Percentiles rank a stretch among this genome's conserved stretches.
These are phyloP conservation scores for Holothuria leucospilota DNA, from an alignment of 53 echinoderm and acorn worm genomes.

Conservation along the genomic window DNA sequence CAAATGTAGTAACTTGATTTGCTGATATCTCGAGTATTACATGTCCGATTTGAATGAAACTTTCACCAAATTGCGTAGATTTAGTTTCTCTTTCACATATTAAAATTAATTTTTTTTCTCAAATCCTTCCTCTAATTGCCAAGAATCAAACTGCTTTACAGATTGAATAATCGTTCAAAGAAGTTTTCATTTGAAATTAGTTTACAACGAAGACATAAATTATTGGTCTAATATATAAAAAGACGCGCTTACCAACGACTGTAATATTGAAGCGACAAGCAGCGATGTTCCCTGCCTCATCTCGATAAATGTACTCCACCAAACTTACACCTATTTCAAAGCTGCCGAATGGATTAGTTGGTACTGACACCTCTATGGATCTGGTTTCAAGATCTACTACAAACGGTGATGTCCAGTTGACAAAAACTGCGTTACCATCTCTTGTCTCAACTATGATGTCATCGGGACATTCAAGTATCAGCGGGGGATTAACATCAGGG, in stretches of 20 bases:
- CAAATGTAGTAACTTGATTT: no score
- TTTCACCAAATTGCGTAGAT: no score
- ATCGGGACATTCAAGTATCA: not conserved
- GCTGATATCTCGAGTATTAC: no score
- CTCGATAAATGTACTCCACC: not conserved
- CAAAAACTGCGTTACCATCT: not conserved
- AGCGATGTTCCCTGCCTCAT: conserved; percentile 17
- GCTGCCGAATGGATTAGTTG: not conserved
- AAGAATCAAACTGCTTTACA: no score
- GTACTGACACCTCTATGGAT: not conserved
- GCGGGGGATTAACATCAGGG: not conserved
- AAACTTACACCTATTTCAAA: not conserved
- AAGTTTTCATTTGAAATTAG: no score
- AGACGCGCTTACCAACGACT: not conserved
- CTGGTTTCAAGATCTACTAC: not conserved
- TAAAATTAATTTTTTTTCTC: no score
- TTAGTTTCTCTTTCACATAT: no score
- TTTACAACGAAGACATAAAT: no score
- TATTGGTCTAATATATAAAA: no score
- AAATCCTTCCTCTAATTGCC: no score
- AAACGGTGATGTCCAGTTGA: not conserved
- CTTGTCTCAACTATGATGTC: not conserved
- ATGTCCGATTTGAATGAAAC: no score
- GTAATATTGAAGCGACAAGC: conserved; percentile 8
- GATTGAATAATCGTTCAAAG: no score